phyloP scores from a whole-genome alignment of 2,113 vertebrate species.

The Potamarius usumacintae region DNA sequence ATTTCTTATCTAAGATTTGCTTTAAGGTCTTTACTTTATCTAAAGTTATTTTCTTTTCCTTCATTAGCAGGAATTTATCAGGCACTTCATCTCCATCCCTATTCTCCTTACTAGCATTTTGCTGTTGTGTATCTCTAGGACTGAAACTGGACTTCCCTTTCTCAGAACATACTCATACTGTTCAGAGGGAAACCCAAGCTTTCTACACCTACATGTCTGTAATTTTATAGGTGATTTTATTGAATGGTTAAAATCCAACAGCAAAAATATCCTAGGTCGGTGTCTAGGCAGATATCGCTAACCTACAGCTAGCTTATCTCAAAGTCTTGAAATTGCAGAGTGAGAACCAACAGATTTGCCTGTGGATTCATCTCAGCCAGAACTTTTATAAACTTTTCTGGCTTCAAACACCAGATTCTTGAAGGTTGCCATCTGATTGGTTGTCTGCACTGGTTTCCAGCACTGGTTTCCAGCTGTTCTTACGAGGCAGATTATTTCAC shows the following conservation, averaged over 20 bases:
- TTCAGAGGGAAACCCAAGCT: background rate
- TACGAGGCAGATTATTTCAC: background rate
- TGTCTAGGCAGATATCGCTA: background rate
- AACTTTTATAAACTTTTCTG: background rate
- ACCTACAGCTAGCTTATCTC: background rate
- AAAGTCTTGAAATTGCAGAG: background rate
- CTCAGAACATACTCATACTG: background rate
- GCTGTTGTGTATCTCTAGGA: background rate
- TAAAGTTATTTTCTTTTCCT: background rate
- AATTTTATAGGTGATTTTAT: background rate
- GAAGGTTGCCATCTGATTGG: background rate
- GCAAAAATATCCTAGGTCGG: background rate
- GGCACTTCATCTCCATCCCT: background rate
- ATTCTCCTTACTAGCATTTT: background rate
- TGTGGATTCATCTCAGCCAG: background rate
- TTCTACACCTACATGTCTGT: background rate
- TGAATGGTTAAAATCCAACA: background rate
- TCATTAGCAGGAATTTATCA: background rate
- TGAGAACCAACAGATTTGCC: background rate
- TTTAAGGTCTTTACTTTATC: background rate
- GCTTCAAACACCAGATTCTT: background rate
- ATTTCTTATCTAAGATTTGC: background rate
- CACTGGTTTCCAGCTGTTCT: too few relatives aligned
- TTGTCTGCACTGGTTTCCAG: background rate
- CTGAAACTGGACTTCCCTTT: background rate